These are phyloP conservation scores for Taphrorychus bicolor DNA, from an alignment of 2,888 invertebrate genomes.

Conservation along the genomic window DNA sequence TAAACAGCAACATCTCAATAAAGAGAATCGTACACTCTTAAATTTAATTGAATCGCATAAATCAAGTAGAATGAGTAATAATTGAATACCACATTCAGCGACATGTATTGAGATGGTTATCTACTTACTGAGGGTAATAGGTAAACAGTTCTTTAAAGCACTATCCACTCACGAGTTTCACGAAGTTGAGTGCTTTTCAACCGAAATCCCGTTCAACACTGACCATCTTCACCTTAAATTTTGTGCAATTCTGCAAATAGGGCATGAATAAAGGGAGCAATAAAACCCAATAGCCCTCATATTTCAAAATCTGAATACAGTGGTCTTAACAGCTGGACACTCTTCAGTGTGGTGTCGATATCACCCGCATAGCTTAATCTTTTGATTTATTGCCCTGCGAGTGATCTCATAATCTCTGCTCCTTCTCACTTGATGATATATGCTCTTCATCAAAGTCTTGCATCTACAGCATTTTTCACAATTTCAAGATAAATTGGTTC, in stretches of 20 bases:
- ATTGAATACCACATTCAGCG: no score
- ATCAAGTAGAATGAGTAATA: no score
- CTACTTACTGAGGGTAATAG: no score
- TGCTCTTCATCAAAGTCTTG: conserved; percentile 21
- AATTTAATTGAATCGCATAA: no score
- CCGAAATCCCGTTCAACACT: neutral
- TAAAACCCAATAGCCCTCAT: conserved; percentile 37
- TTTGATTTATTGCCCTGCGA: conserved; percentile 29
- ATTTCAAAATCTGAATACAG: conserved; percentile 30
- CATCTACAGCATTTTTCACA: neutral
- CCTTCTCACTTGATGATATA: neutral
- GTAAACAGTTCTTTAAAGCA: no score
- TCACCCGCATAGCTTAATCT: conserved; percentile 37
- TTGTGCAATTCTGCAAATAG: conserved; percentile 20
- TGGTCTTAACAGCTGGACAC: conserved; percentile 33
- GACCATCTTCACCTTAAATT: conserved; percentile 1
- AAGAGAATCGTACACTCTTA: no score
- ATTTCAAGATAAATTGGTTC: conserved; percentile 4
- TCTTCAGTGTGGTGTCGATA: conserved; percentile 33
- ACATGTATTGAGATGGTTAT: no score
- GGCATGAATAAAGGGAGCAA: conserved; percentile 15
- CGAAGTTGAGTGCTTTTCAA: no score
- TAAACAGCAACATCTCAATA: no score
- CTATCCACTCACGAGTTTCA: no score
- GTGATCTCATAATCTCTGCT: neutral